phyloP scores from a whole-genome alignment of 2,888 invertebrate genomes.

The Rhyacophila evoluta region DNA sequence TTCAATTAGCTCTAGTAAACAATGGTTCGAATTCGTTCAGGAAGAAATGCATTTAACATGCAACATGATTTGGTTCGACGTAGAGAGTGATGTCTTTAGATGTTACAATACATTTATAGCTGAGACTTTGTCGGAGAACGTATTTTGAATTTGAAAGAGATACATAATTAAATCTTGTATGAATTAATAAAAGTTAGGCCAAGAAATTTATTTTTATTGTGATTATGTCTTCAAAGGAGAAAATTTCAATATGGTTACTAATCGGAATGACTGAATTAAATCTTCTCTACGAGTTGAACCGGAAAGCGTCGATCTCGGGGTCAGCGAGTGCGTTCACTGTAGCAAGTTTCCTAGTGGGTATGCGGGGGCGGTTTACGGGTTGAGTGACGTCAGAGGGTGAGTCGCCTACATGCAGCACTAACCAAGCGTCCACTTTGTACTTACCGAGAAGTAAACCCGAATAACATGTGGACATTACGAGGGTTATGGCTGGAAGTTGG shows the following conservation, averaged over 20 bases:
- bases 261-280: too few species aligned
- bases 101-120: too few species aligned
- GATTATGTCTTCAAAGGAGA: too few species aligned
- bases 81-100: too few species aligned
- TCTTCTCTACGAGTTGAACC: background rate
- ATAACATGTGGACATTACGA: constrained; percentile 4
- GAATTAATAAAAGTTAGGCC: too few species aligned
- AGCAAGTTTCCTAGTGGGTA: background rate
- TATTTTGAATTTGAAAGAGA: too few species aligned
- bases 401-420: background rate
- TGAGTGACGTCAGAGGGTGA: constrained; percentile 5
- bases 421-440: background rate
- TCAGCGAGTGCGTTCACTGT: constrained; percentile 13
- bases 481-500: background rate
- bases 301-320: constrained; percentile 22
- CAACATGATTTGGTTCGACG: too few species aligned
- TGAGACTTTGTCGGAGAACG: too few species aligned
- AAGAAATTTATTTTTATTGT: too few species aligned
- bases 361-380: background rate
- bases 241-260: too few species aligned
- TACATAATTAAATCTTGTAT: too few species aligned
- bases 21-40: background rate
- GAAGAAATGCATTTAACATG: background rate
- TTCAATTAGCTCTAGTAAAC: background rate
- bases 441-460: background rate